A percentile compares a stretch with the other conserved stretches of the same genome.
These are phyloP conservation scores for Labeo catla DNA, from an alignment of 2,113 vertebrate species.

Conservation along the genomic window DNA sequence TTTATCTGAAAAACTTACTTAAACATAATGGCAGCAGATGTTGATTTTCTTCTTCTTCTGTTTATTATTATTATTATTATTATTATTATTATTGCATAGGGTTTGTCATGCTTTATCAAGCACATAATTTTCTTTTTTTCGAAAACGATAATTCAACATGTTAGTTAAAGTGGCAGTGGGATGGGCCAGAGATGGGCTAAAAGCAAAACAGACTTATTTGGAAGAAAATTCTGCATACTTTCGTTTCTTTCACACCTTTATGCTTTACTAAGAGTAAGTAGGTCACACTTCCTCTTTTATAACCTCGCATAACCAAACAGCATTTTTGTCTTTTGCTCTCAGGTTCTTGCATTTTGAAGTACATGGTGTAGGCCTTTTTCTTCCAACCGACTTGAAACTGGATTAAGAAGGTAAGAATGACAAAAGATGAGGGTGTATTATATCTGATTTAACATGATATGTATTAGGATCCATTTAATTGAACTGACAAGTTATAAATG, in stretches of 20 bases:
- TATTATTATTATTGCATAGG: too few relatives aligned
- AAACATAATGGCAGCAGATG: not conserved
- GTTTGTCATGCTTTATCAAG: not conserved
- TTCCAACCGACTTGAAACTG: not conserved
- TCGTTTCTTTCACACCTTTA: not conserved
- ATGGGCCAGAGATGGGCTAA: not conserved
- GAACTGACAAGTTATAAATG: not conserved
- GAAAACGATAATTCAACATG: not conserved
- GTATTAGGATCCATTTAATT: not conserved
- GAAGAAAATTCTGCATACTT: not conserved
- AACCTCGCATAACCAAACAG: not conserved
- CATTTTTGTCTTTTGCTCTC: not conserved
- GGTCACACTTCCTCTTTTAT: not conserved
- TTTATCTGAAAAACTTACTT: not conserved
- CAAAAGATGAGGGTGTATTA: not conserved
- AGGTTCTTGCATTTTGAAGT: not conserved
- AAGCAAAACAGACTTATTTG: not conserved
- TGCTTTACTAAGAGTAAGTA: not conserved
- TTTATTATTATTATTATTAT: too few relatives aligned
- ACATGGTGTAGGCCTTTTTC: not conserved
- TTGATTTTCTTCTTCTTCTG: too few relatives aligned
- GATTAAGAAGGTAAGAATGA: slow-evolving; percentile 4
- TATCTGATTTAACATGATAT: not conserved
- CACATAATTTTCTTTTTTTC: not conserved
- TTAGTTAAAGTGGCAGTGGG: not conserved